Base-by-base conservation (phyloP, 2,888 invertebrate species). In the Eugnorisma glareosa region DNA sequence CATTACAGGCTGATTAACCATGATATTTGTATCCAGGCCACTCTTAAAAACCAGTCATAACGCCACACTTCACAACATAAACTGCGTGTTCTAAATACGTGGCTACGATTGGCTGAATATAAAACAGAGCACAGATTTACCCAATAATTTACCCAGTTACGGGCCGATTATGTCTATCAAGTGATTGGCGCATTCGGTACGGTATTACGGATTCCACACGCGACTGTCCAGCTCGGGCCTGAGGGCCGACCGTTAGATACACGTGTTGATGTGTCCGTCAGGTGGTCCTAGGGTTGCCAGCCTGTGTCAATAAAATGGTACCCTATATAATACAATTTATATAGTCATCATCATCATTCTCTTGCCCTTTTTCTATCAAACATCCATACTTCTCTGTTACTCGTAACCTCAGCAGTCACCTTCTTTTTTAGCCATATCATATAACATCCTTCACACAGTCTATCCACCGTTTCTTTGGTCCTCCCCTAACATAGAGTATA, bases 171-270 rank as follows among this genome's bases (percentile, higher is more conserved):
- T 75, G 86, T 83, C 86, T 68, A 79, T 88, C 86, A 82, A 73
- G 80, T 37, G 74, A 75, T 85, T 80, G 79, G 79, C 78, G 77
- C 74, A 77, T 84, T 84, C 74, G 68, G 63, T 69, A 79, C 79
- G 75, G 82, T 83, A 86, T 78, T 86, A 86, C 83, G 68, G 81
- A 85, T 88, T 79, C 82, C 79, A 28, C 73, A 81, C 77, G 83
- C 84, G 81, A 82, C 86, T 82, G 84, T 73, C 57, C 67, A 31
- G 77, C 77, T 83, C 63, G 79, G 88, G 84, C 80, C 80, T 75
- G 81, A 81, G 82, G 88, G 86, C 73, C 75, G 73, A 88, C 90
- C 90, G 90, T 90, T 90, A 90, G 57, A 86, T 5, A 87, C 89
- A 89, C 85, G 78, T 74, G 74, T 74, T 59, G 59, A 59, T 45